Evolutionary conservation across 2,113 vertebrate species (phyloP).

Genomic region (Nibea albiflora): DNA sequence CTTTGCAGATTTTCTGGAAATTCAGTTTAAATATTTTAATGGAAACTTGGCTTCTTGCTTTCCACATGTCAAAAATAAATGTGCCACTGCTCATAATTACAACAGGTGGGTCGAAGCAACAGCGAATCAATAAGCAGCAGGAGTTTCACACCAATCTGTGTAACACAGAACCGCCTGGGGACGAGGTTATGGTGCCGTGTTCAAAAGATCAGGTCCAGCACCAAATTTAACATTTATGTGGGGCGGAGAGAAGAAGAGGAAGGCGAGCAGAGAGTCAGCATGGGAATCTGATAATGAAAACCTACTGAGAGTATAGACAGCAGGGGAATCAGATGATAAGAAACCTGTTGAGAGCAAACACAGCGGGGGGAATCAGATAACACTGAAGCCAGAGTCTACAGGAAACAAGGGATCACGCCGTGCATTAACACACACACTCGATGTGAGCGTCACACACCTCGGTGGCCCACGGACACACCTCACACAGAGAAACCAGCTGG

Average conservation of each 20-base stretch:
- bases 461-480: slow-evolving; percentile 12
- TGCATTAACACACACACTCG: not conserved
- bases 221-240: slow-evolving; percentile 21
- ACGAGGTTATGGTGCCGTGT: slow-evolving; percentile 21
- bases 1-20: not conserved
- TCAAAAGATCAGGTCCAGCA: slow-evolving; percentile 8
- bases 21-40: not conserved
- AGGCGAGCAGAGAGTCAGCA: slow-evolving; percentile 30
- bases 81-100: not conserved
- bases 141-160: slow-evolving; percentile 49
- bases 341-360: slow-evolving; percentile 37
- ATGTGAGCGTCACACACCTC: slow-evolving; percentile 7
- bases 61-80: not conserved
- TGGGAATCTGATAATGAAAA: slow-evolving; percentile 59
- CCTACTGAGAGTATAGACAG: slow-evolving; percentile 45
- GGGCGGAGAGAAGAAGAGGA: slow-evolving; percentile 19
- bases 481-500: slow-evolving; percentile 37
- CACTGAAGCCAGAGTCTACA: not conserved
- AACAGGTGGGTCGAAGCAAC: slow-evolving; percentile 21
- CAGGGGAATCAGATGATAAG: slow-evolving; percentile 38
- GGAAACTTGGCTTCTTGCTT: not conserved
- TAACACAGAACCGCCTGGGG: slow-evolving; percentile 35
- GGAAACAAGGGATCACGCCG: slow-evolving; percentile 13
- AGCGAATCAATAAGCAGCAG: slow-evolving; percentile 27
- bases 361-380: slow-evolving; percentile 56